Evolutionary conservation across 1,140 invertebrate genomes (phyloP), one percentile per base, ranked within the genome.

Genomic region (Drosophila kepulauana): DNA sequence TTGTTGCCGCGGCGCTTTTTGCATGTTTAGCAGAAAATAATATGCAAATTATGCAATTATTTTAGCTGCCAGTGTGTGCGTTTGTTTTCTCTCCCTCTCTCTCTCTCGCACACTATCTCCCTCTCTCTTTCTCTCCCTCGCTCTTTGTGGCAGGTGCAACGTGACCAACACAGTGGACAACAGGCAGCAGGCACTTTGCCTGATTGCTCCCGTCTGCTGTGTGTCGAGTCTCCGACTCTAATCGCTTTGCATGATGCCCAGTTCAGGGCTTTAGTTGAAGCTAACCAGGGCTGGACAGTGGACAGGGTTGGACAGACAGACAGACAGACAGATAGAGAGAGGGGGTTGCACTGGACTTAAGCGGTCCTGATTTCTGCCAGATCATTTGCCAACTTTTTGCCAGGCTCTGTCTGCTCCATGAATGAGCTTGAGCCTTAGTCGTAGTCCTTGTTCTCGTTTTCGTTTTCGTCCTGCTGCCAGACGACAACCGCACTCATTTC

Each of bases 21-120:
- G 84, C 84, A 85, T 89, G 84, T 88, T 88, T 88, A 88, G 85
- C 85, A 88, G 81, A 88, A 88, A 88, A 88, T 88, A 88, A 88
- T 88, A 88, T 88, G 85, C 85, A 88, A 88, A 88, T 88, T 88
- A 88, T 88, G 85, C 85, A 88, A 88, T 88, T 88, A 88, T 88
- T 88, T 88, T 88, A 84, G 85, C 86, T 81, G 20, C 7, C 15
- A 7, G 10, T 63, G 41, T 46, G 63, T 57, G 67, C 49, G 16
- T 45, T 25, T 68, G 11, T 25, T 59, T n/a, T 54, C 10, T 11
- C 38, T 66, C 58, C 28, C 61, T 28, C 41, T 58, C 52, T 56
- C 72, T 61, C 28, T 15, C 38, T 48, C 35, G 51, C 61, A 20
- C 15, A 6, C 11, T 43, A 0, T 33, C n/a, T 1, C 7, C 0